phyloP scores from a whole-genome alignment of 2,888 invertebrate species.

The Myopa tessellatipennis region DNA sequence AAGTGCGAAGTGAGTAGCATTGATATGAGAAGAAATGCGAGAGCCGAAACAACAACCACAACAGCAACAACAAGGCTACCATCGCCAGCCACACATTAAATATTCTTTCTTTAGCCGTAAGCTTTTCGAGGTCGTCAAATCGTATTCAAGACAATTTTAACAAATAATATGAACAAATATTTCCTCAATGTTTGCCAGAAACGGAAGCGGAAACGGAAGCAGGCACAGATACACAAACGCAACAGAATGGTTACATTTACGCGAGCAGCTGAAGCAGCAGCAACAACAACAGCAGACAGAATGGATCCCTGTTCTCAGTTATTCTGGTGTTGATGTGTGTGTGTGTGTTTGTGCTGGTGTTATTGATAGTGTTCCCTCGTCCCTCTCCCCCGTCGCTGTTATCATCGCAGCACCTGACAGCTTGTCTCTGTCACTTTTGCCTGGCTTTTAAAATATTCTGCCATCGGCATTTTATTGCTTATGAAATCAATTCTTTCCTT shows the following conservation, averaged over 20 bases:
- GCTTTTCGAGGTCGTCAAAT: slow-evolving; percentile 18
- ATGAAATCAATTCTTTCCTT: background rate
- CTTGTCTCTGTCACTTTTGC: background rate
- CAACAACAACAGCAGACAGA: background rate
- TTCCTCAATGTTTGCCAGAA: slow-evolving; percentile 27
- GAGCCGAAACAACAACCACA: background rate
- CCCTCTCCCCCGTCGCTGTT: too few species aligned
- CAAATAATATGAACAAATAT: slow-evolving; percentile 40
- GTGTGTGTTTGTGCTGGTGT: background rate
- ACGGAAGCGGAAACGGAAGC: slow-evolving; percentile 7
- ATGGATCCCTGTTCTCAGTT: background rate
- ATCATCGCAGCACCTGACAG: background rate
- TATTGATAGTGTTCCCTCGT: too few species aligned
- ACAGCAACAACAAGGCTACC: slow-evolving; percentile 11
- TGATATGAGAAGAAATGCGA: too few species aligned
- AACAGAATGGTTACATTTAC: background rate
- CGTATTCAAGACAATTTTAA: slow-evolving; percentile 31
- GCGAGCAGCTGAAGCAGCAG: slow-evolving; percentile 2
- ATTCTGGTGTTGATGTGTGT: background rate
- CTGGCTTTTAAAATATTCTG: background rate
- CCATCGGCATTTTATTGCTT: background rate
- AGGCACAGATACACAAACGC: too few species aligned
- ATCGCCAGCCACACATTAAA: background rate
- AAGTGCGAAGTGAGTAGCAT: too few species aligned
- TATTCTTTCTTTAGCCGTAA: background rate